Evolutionary conservation across 2,797 vertebrate species (phyloP).

Genomic region (Hypotaenidia philippensis): DNA sequence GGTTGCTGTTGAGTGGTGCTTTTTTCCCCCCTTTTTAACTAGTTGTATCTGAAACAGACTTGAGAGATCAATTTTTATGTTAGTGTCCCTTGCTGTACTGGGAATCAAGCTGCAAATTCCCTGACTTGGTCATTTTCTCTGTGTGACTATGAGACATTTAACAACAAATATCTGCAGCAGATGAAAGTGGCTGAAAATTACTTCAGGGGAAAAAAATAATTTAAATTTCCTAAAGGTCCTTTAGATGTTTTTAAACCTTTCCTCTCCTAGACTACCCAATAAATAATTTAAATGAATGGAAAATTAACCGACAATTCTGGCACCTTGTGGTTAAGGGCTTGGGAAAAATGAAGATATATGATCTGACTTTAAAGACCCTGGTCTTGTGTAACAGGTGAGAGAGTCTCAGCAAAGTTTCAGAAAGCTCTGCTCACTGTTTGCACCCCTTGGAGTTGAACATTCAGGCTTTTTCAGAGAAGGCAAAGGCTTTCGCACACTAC

Average conservation of each 20-base stretch:
- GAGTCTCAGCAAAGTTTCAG: not conserved
- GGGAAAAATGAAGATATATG: not conserved
- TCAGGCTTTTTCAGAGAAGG: not conserved
- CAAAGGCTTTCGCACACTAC: not conserved
- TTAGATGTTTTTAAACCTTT: not conserved
- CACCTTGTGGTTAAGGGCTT: not conserved
- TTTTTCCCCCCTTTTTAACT: not conserved
- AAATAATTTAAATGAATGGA: not conserved
- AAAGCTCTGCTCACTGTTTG: not conserved
- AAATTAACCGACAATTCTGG: not conserved
- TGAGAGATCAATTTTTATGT: not conserved
- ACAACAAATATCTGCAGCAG: not conserved
- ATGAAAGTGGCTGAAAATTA: not conserved
- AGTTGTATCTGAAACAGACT: not conserved
- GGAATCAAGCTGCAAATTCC: not conserved
- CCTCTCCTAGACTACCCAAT: not conserved
- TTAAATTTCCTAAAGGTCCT: not conserved
- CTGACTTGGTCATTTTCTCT: not conserved
- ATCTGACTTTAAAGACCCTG: not conserved
- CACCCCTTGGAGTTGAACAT: not conserved
- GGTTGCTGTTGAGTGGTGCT: rapidly evolving
- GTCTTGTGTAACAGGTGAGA: not conserved
- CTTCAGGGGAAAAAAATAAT: not conserved
- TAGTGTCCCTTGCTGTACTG: not conserved
- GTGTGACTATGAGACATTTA: not conserved